Base-by-base conservation (phyloP, 1,140 invertebrate genomes). In the Chlorops oryzae region DNA sequence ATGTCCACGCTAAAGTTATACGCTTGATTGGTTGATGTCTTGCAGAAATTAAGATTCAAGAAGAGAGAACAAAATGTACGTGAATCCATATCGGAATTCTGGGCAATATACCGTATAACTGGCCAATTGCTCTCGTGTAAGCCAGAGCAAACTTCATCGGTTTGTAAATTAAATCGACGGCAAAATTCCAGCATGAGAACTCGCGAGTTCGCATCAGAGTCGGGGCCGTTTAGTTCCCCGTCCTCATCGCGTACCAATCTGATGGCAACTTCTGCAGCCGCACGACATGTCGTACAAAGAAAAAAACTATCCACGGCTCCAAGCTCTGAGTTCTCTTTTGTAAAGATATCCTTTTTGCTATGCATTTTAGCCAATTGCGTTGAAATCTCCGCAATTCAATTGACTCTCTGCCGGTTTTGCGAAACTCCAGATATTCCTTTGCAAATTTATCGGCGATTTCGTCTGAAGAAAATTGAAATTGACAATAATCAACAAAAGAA, bases 91-190 rank as follows among this genome's bases (percentile, higher is more conserved):
- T 37, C 48, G 0, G 63, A 59, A 44, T 65, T 58, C 7, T 69
- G 59, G 10, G 62, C 23, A 10, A 66, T 61, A 10, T 54, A 62
- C 13, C 65, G 57, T 0, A 63, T 3, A 4, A 63, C 55, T 2
- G 61, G 61, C 59, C 59, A 52, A 57, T 84, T 81, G 3, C 77
- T 58, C 34, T 74, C 69, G 5, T 85, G 57, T 7, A 77, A 54
- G 22, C 82, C 82, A 12, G 57, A 51, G 54, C 84, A 86, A n/a
- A 84, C 79, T 47, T 56, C 59, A 9, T 73, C 59, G 1, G 69
- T 73, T 59, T 81, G 74, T 6, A 85, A 70, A 7, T 79, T 74
- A 1, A 84, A 52, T 5, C 70, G 39, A 2, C 58, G 58, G 47
- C 84, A 85, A 2, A 83, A 49, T 5, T 73, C 70, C 9, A 72